phyloP scores from a whole-genome alignment of 2,113 vertebrate genomes.

The Muscicapa adusta region DNA sequence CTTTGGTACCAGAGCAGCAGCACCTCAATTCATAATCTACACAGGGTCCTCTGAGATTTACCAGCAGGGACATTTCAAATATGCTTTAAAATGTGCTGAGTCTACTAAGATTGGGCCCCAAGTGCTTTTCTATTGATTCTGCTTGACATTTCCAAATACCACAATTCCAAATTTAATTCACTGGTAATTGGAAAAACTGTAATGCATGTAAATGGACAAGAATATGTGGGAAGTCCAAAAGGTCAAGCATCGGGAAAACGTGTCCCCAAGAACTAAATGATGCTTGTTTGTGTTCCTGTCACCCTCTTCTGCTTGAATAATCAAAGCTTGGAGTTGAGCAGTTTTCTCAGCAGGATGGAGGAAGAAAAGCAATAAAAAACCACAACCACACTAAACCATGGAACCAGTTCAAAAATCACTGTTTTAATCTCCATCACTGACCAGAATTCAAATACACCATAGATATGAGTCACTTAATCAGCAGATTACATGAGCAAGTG shows the following conservation, averaged over 20 bases:
- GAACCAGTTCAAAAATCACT: neutral
- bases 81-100: slow-evolving; percentile 57
- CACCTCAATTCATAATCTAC: neutral
- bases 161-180: slow-evolving; percentile 71
- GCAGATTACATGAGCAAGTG: slow-evolving; percentile 7
- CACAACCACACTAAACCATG: neutral
- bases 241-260: slow-evolving; percentile 64
- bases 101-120: slow-evolving; percentile 59
- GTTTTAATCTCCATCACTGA: slow-evolving; percentile 3
- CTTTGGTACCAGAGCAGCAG: neutral
- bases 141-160: slow-evolving; percentile 72
- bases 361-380: slow-evolving; percentile 5
- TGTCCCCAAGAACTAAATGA: slow-evolving; percentile 47
- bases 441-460: neutral
- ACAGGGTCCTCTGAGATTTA: neutral
- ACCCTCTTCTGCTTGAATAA: slow-evolving; percentile 39
- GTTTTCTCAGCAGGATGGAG: slow-evolving; percentile 15
- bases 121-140: slow-evolving; percentile 69
- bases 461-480: slow-evolving; percentile 6
- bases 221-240: slow-evolving; percentile 62
- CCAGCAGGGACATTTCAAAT: slow-evolving; percentile 52
- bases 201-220: slow-evolving; percentile 67
- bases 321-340: neutral
- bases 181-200: slow-evolving; percentile 68
- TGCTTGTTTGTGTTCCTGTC: slow-evolving; percentile 50